Evolutionary conservation across 2,888 invertebrate species (phyloP).

Genomic region (Ceratothoa steindachneri): DNA sequence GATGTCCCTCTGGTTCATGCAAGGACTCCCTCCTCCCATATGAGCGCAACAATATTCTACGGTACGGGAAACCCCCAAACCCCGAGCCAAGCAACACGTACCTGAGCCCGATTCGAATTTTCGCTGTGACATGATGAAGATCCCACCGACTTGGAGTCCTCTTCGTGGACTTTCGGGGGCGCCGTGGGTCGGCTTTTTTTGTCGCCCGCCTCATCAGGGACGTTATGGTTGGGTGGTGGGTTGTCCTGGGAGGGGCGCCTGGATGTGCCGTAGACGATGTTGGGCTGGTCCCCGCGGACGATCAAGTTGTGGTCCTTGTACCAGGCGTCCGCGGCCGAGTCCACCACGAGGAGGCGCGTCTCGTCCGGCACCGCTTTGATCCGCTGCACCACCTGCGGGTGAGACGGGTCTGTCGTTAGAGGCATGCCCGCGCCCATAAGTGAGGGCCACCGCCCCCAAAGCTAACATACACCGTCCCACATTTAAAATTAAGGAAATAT

Average conservation of each 20-base stretch:
- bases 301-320: slow-evolving; percentile 62
- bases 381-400: slow-evolving; percentile 70
- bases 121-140: slow-evolving; percentile 8
- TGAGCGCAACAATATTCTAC: too few relatives aligned
- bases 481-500: too few relatives aligned
- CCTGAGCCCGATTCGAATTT: slow-evolving; percentile 7
- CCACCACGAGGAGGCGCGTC: slow-evolving; percentile 82
- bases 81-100: too few relatives aligned
- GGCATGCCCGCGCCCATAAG: too few relatives aligned
- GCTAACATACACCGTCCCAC: too few relatives aligned
- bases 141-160: slow-evolving; percentile 16
- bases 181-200: not conserved
- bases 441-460: too few relatives aligned
- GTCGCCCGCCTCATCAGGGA: not conserved
- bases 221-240: not conserved
- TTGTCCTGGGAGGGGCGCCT: not conserved
- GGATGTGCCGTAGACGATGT: slow-evolving; percentile 54
- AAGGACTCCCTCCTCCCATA: too few relatives aligned
- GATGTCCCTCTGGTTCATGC: too few relatives aligned
- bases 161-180: not conserved
- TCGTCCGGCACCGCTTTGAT: slow-evolving; percentile 83
- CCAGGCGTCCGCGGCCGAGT: slow-evolving; percentile 68
- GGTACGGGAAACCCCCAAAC: too few relatives aligned
- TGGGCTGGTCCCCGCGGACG: slow-evolving; percentile 57
- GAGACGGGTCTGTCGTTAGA: too few relatives aligned